Percentiles rank a stretch among this genome's conserved stretches.
phyloP scores from a whole-genome alignment of 2,888 invertebrate genomes.

The Micropterix aruncella region DNA sequence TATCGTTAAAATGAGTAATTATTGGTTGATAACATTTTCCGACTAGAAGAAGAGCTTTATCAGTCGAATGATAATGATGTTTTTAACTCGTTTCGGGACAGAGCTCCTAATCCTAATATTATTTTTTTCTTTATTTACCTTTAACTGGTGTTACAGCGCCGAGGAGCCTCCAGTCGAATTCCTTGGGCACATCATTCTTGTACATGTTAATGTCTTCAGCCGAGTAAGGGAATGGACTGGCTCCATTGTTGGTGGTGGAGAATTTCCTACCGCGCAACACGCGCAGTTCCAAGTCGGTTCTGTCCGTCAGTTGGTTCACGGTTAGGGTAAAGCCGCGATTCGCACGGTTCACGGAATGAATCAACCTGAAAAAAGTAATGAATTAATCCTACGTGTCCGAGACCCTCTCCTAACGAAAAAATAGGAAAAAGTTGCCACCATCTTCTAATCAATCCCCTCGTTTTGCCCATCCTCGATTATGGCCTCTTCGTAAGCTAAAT shows the following conservation, averaged over 20 bases:
- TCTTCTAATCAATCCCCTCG: too few species aligned
- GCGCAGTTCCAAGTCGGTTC: slow-evolving; percentile 59
- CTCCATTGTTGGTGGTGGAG: slow-evolving; percentile 55
- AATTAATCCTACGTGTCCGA: too few species aligned
- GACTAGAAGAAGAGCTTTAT: too few species aligned
- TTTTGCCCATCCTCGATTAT: too few species aligned
- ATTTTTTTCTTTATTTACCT: too few species aligned
- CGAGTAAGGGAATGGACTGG: slow-evolving; percentile 65
- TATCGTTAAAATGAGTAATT: background rate
- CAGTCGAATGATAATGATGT: too few species aligned
- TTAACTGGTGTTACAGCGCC: slow-evolving; percentile 92
- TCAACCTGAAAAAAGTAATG: slow-evolving; percentile 34
- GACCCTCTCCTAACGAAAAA: too few species aligned
- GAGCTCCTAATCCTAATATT: too few species aligned
- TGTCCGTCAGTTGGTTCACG: slow-evolving; percentile 82
- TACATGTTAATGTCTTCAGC: slow-evolving; percentile 27
- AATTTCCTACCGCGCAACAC: slow-evolving; percentile 57
- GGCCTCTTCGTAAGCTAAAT: too few species aligned
- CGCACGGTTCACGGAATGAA: slow-evolving; percentile 71
- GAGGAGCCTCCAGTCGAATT: slow-evolving; percentile 79
- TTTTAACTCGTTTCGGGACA: too few species aligned
- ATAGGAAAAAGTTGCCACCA: too few species aligned
- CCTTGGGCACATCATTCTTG: slow-evolving; percentile 48
- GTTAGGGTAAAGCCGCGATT: slow-evolving; percentile 56
- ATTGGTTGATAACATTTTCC: too few species aligned